phyloP scores from a whole-genome alignment of 2,797 vertebrate genomes.

The Propithecus perrieri region DNA sequence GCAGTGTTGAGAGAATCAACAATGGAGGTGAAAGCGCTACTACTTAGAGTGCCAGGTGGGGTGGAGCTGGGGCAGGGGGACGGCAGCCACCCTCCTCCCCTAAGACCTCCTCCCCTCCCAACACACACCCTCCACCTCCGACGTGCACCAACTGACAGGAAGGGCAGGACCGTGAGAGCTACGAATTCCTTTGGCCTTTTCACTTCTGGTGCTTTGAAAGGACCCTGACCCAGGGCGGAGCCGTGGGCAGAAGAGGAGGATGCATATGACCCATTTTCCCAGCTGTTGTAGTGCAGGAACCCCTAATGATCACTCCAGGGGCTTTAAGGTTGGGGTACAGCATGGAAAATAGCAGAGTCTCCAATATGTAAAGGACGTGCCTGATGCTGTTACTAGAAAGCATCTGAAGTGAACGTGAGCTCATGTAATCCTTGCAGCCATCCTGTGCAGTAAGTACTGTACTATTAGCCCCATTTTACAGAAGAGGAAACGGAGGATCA shows the following conservation, averaged over 20 bases:
- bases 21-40: not conserved
- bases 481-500: not conserved
- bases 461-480: not conserved
- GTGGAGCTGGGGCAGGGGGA: not conserved
- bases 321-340: not conserved
- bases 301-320: not conserved
- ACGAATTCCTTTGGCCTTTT: not conserved
- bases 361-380: not conserved
- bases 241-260: not conserved
- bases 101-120: too few species aligned
- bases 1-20: not conserved
- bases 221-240: not conserved
- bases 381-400: not conserved
- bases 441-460: not conserved
- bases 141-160: not conserved
- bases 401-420: not conserved
- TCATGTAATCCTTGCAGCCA: not conserved
- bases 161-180: not conserved
- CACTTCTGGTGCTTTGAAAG: not conserved
- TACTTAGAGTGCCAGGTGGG: not conserved
- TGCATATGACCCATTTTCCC: not conserved
- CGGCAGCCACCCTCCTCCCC: not conserved
- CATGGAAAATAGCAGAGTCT: not conserved
- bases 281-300: not conserved
- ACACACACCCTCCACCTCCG: not conserved